These are phyloP conservation scores for Prionailurus viverrinus DNA, from an alignment of 2,113 vertebrate species.

Conservation along the genomic window DNA sequence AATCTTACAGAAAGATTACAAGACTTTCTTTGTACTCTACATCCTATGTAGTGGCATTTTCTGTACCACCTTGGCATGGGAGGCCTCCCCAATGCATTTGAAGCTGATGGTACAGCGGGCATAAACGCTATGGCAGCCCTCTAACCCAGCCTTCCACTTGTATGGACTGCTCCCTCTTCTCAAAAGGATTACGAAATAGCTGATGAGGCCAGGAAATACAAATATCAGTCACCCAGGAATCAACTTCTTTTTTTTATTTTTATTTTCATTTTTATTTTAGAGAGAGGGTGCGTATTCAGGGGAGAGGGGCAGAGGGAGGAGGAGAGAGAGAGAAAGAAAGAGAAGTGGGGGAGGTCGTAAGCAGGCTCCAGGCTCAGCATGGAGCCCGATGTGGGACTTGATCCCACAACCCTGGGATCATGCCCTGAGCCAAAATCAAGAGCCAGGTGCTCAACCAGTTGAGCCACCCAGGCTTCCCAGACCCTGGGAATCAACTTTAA, in stretches of 20 bases:
- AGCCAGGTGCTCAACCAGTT: too few relatives aligned
- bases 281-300: too few relatives aligned
- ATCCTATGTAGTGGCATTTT: background rate
- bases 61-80: background rate
- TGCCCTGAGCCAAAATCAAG: too few relatives aligned
- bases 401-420: too few relatives aligned
- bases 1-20: conserved; percentile 9
- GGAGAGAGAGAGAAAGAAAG: too few relatives aligned
- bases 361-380: too few relatives aligned
- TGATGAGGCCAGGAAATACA: background rate
- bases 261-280: too few relatives aligned
- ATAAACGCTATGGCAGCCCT: background rate
- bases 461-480: too few relatives aligned
- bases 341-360: too few relatives aligned
- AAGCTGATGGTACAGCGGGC: background rate
- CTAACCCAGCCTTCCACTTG: background rate
- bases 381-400: too few relatives aligned
- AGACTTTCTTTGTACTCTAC: background rate
- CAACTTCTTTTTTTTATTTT: background rate
- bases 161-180: background rate
- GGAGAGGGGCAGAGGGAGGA: too few relatives aligned
- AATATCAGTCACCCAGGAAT: background rate
- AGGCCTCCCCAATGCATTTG: background rate
- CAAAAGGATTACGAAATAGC: background rate
- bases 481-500: background rate